Evolutionary conservation across 2,888 invertebrate genomes (phyloP).

Genomic region (Hesperia comma): DNA sequence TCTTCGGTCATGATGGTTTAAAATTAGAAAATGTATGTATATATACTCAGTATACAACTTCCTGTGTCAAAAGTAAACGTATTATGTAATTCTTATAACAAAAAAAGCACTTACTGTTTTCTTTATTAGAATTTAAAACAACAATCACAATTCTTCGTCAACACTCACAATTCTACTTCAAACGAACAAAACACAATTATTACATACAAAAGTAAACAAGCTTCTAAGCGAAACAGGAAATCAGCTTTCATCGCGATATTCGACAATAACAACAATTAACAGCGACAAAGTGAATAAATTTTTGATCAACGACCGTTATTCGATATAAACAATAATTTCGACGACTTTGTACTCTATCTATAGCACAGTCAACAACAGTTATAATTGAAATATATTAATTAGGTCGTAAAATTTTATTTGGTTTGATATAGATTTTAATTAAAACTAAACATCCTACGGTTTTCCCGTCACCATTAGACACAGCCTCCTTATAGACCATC

Average conservation of each 20-base stretch:
- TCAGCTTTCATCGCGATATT: not conserved
- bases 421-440: conserved; percentile 7
- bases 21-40: no score
- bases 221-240: not conserved
- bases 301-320: not conserved
- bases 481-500: conserved; percentile 38
- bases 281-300: not conserved
- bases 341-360: not conserved
- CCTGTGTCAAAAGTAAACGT: no score
- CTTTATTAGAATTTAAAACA: no score
- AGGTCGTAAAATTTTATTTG: conserved; percentile 2
- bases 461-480: conserved; percentile 29
- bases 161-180: no score
- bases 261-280: not conserved
- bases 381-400: conserved; percentile 22
- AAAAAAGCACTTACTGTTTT: no score
- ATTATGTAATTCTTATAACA: no score
- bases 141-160: no score
- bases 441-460: not conserved
- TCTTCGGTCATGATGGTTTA: no score
- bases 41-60: no score
- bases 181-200: no score
- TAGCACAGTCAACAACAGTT: conserved; percentile 18
- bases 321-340: conserved; percentile 22
- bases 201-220: not conserved